Evolutionary conservation across 2,797 vertebrate species (phyloP).

Genomic region (Myotis myotis): DNA sequence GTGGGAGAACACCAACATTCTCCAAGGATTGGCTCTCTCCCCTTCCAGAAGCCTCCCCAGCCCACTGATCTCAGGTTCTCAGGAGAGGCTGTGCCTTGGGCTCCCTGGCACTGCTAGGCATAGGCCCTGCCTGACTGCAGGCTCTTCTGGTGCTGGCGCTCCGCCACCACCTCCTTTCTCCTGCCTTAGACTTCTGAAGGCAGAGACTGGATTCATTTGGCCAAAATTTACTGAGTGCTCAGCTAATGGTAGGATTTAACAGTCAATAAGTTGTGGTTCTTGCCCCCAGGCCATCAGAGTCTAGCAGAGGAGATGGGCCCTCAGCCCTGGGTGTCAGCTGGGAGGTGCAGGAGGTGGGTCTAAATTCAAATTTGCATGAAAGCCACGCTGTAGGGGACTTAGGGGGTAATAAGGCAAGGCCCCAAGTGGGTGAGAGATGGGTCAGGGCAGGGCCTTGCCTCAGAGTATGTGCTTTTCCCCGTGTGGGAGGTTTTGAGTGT

Average conservation of each 20-base stretch:
- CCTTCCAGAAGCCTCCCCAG: neutral
- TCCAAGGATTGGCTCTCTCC: neutral
- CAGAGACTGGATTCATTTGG: neutral
- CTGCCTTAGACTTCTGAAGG: neutral
- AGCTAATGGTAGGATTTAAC: neutral
- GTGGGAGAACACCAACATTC: neutral
- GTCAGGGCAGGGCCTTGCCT: neutral
- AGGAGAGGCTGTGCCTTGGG: neutral
- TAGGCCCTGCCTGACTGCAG: neutral
- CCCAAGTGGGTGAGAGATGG: neutral
- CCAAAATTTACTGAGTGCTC: neutral
- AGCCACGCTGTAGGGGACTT: neutral
- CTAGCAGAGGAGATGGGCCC: neutral
- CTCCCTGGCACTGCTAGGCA: neutral
- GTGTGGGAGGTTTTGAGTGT: neutral
- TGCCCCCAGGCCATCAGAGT: neutral
- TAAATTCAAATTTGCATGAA: neutral
- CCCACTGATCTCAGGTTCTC: neutral
- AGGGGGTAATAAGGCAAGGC: neutral
- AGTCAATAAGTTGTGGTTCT: neutral
- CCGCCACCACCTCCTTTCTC: neutral
- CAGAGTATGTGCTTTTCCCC: neutral
- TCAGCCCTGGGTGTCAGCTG: neutral
- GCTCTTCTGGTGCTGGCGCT: neutral
- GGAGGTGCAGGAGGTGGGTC: neutral